Base-by-base conservation (phyloP, 2,797 vertebrate species). In the Onychomys arenicola region DNA sequence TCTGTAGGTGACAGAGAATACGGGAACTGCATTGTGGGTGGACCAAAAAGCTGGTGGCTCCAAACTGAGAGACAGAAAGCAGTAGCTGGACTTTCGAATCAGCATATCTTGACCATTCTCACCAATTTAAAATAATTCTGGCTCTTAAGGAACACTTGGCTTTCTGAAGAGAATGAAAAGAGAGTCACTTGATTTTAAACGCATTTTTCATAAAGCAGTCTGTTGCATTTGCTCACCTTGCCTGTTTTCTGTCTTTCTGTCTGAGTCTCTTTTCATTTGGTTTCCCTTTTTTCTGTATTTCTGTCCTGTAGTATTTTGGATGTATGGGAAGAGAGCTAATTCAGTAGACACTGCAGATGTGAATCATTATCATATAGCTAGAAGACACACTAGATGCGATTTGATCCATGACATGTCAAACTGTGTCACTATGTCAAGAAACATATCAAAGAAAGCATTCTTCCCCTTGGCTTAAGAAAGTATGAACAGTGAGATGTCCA, bases 91-190 rank as follows among this genome's bases (percentile, higher is more conserved):
- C 57, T 91, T 92, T 69, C 40, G 49, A 57, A 16, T 37, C 76
- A 89, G 91, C 13, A 17, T n/a, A 65, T 75, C 9, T 59, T 90
- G 82, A 77, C 69, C 90, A 6, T 93, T 83, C 82, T 84, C 57
- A 11, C 90, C 75, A 61, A 46, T 77, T 77, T 34, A 86, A 67
- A 81, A 95, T 67, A 19, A 93, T 49, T 87, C 9, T 43, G 52
- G 21, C 67, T 90, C 61, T 94, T 84, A 96, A 92, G 89, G n/a
- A 89, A 34, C 8, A 81, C 27, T 89, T 52, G 83, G 81, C 49
- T 86, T 76, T 94, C 37, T 81, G 34, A 81, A 76, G 34, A 84
- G 65, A 94, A 93, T 40, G 46, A 19, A 96, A 94, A 49, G n/a
- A 9, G 59, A 76, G 59, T 76, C 75, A 71, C 61, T 69, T 94